phyloP scores from a whole-genome alignment of 1,140 invertebrate genomes.

The Caenorhabditis tropicalis region DNA sequence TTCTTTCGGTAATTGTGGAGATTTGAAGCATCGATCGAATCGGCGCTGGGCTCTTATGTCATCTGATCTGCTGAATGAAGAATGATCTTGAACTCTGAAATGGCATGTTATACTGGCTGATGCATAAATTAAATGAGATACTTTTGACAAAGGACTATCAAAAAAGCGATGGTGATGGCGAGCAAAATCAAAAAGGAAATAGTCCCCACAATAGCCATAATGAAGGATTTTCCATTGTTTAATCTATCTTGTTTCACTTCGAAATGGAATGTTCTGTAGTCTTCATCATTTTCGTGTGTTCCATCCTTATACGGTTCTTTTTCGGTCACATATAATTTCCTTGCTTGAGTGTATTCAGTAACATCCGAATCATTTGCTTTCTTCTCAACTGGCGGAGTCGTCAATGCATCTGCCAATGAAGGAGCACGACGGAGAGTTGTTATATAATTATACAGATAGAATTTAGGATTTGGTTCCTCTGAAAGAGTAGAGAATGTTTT shows the following conservation, averaged over 20 bases:
- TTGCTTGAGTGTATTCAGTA: not conserved
- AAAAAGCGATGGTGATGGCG: too few relatives aligned
- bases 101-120: too few relatives aligned
- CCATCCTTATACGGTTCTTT: not conserved
- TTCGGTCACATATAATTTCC: not conserved
- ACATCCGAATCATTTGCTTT: not conserved
- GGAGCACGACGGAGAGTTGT: not conserved
- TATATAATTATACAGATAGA: slow-evolving; percentile 7
- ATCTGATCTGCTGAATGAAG: not conserved
- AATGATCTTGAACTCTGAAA: slow-evolving; percentile 3
- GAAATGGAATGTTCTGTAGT: not conserved
- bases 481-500: not conserved
- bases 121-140: too few relatives aligned
- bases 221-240: not conserved
- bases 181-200: not conserved
- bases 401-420: not conserved
- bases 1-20: not conserved
- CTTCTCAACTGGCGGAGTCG: not conserved
- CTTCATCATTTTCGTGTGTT: not conserved
- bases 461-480: not conserved
- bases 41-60: not conserved
- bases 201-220: not conserved
- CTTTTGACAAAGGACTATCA: not conserved
- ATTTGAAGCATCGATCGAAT: not conserved
- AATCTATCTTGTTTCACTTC: not conserved